Conservation (phyloP, 1,140 invertebrate species). For the Drosophila azteca region DNA sequence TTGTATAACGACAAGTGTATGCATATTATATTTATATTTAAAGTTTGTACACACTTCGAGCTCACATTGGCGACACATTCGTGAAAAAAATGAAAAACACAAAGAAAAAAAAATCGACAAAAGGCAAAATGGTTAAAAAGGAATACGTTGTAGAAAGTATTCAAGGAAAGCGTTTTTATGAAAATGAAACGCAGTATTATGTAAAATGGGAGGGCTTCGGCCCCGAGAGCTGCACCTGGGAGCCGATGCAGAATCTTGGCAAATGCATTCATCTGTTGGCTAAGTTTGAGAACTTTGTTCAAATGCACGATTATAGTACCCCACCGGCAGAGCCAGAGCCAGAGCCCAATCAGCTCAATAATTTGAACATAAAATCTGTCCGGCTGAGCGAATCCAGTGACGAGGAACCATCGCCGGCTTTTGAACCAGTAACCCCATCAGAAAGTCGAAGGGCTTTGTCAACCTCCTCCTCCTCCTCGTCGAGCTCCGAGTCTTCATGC, state of each 20-base stretch:
- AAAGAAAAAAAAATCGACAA: neutral
- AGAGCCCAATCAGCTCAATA: too few species aligned
- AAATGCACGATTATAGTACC: too few species aligned
- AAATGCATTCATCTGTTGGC: slow-evolving; percentile 37
- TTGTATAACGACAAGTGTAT: too few species aligned
- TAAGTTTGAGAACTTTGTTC: slow-evolving; percentile 31
- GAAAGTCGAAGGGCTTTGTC: neutral
- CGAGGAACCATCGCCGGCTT: neutral
- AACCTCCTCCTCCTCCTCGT: neutral
- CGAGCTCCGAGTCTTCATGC: too few species aligned
- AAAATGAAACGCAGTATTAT: slow-evolving; percentile 25
- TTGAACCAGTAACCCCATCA: too few species aligned
- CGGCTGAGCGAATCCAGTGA: neutral
- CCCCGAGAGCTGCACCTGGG: slow-evolving; percentile 41
- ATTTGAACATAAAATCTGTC: too few species aligned
- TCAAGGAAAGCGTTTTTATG: slow-evolving; percentile 23
- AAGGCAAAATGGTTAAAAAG: neutral
- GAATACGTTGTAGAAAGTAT: slow-evolving; percentile 45
- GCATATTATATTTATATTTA: too few species aligned
- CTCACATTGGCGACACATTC: too few species aligned
- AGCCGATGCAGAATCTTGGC: slow-evolving; percentile 42
- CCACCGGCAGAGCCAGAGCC: too few species aligned
- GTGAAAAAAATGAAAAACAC: neutral
- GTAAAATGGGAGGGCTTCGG: slow-evolving; percentile 46
- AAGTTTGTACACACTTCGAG: too few species aligned